Base-by-base conservation (phyloP, 1,140 invertebrate genomes). In the Lordiphosa collinella region DNA sequence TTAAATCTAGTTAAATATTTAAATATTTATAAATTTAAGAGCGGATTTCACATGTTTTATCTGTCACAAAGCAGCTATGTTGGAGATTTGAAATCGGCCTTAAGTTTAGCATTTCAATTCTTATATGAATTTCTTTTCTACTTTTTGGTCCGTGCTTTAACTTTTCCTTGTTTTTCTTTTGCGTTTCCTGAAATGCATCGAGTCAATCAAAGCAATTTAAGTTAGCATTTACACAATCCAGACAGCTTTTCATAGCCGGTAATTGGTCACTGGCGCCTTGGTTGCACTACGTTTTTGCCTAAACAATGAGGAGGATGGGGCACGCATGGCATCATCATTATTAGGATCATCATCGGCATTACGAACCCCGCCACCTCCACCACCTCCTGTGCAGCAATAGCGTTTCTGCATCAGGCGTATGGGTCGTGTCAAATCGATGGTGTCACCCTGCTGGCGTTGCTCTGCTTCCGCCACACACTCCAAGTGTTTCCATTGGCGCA, bases 401-500 rank as follows among this genome's bases (percentile, higher is more conserved):
- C 71, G 66, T 2, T 59, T 52, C 10, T 88, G 69, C 41, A 85
- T 65, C 16, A 89, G 69, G 3, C 75, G 69, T 44, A 89, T 79
- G 56, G 84, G 71, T 52, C 70, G 58, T 18, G 86, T 89, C 51
- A 89, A 72, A 60, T 89, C 84, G 37, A 89, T 89, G 11, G 84
- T 88, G 60, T 89, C 88, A 48, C 70, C 76, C 18, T 88, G 54
- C 18, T 87, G 89, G 14, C 87, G 75, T 34, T 88, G 62, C 36
- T 89, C 89, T 11, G 75, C 67, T 51, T 90, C 89, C 2, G 87
- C 88, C 25, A 82, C 66, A 34, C 84, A 65, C 78, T 94, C 93
- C 35, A 93, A 80, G 68, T 90, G 90, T 35, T 90, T 86, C 93
- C 93, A 94, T 41, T 91, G 90, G 59, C 94, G 92, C 10, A 97